Evolutionary conservation across 2,113 vertebrate species (phyloP), one percentile per base, ranked within the genome.

Genomic region (Dermatemys mawii): DNA sequence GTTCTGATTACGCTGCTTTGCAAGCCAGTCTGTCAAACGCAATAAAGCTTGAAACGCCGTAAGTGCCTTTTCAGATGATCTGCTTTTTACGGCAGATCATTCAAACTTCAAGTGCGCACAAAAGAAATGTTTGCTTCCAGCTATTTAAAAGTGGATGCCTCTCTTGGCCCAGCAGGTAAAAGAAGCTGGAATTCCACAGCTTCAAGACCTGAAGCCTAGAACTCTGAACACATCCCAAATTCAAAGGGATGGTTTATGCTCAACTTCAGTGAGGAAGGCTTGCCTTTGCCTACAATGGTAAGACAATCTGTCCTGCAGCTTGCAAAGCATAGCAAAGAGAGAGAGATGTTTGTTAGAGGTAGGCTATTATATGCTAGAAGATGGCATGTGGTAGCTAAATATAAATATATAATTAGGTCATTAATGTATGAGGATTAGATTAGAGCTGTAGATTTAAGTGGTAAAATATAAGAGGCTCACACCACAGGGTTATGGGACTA

Each of bases 141-240:
- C 19, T 1, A 6, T 1, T 0, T 35, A 50, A 4, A 2, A 10
- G 6, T 5, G 32, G 81, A 29, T 17, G n/a, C 29, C 17, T 38
- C 55, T 55, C 50, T 81, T 49, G 6, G 22, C 11, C 26, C 41
- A 46, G 78, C 38, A 17, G 2, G 11, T 2, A 27, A 35, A 48
- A 48, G 51, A 80, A 44, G 51, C n/a, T 82, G 55, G 55, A 60
- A 4, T 8, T 29, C 83, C 13, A 46, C 8, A 38, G 32, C 21
- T 67, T 17, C 51, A 51, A 51, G 55, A 38, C 4, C 10, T 13
- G 6, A 9, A 46, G 79, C 41, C 1, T 0, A 82, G 41, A 55
- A 79, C 32, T 44, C 26, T 8, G 32, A 92, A 5, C 2, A 75
- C n/a, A 41, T 78, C 44, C 41, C 26, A 8, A 24, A n/a, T 73